These are phyloP conservation scores for Gambusia yucatana DNA, from an alignment of 2,797 vertebrate genomes.

Conservation along the genomic window DNA sequence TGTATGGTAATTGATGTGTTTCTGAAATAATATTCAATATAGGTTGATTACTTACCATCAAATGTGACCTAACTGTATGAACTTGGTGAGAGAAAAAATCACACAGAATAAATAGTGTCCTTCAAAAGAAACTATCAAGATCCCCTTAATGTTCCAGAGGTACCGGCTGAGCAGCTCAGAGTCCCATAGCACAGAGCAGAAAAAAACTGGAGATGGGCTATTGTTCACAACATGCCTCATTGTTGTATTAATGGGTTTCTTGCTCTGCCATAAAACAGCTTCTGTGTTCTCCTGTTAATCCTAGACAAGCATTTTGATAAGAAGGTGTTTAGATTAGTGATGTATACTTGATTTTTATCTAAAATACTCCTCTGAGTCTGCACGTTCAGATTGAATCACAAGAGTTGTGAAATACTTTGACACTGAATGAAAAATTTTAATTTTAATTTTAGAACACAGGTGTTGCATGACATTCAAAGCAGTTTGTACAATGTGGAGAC, in stretches of 20 bases:
- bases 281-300: conserved; percentile 10
- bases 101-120: conserved; percentile 19
- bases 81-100: conserved; percentile 6
- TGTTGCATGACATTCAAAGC: neutral
- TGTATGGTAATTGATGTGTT: neutral
- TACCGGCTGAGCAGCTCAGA: conserved; percentile 27
- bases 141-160: conserved; percentile 10
- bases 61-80: conserved; percentile 7
- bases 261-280: conserved; percentile 19
- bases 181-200: conserved; percentile 10
- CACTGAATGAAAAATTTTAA: neutral
- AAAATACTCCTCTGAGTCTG: neutral
- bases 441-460: neutral
- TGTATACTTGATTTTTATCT: neutral
- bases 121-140: conserved; percentile 24
- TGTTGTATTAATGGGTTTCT: conserved; percentile 7
- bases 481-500: neutral
- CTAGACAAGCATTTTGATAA: neutral
- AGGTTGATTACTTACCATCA: neutral
- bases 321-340: neutral
- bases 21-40: neutral
- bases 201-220: conserved; percentile 37
- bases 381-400: conserved; percentile 8
- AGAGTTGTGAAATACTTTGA: neutral
- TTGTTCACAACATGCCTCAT: conserved; percentile 33